Base-by-base conservation (phyloP, 2,888 invertebrate species). In the Cephonodes hylas region DNA sequence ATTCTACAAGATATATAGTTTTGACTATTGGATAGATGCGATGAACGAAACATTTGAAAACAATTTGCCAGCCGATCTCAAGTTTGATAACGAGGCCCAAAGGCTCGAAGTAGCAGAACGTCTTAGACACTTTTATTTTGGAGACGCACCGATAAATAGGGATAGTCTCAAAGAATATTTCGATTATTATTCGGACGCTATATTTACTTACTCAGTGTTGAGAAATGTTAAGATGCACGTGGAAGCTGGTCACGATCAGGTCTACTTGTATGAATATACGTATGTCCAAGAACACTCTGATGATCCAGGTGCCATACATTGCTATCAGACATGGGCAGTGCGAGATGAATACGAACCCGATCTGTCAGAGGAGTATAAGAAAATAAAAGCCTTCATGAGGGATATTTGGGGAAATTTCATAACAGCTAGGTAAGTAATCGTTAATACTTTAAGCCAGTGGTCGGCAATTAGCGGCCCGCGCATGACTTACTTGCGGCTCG, bases 141-240 rank as follows among this genome's bases (percentile, higher is more conserved):
- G 79, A 15, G 45, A 71, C 3, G 56, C 74, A 59, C 61, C 64
- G 62, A 61, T 3, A 63, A 72, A 3, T 62, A 67, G 1, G 74
- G 65, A 42, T 56, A 74, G 56, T 65, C 73, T 23, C 45, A n/a
- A n/a, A n/a, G n/a, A 48, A 6, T 80, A 69, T 45, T 61, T 80
- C 0, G 64, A 77, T 42, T 82, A 67, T 42, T 73, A 72, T 53
- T 67, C 77, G 7, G 88, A 94, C 91, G 63, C 71, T 3, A 44
- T 75, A 3, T 80, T 80, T 61, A 64, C 59, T 3, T 70, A 72
- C 48, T 61, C 70, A 6, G 66, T 69, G 7, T 45, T 77, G 27
- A 67, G 69, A 61, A 68, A 74, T 4, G 71, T 73, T 1, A 68
- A 71, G 20, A 59, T 77, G 18, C 73, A 80, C 59, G 64, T 70